These are phyloP conservation scores for Cephalotes varians DNA, from an alignment of 2,888 invertebrate genomes.

Conservation along the genomic window DNA sequence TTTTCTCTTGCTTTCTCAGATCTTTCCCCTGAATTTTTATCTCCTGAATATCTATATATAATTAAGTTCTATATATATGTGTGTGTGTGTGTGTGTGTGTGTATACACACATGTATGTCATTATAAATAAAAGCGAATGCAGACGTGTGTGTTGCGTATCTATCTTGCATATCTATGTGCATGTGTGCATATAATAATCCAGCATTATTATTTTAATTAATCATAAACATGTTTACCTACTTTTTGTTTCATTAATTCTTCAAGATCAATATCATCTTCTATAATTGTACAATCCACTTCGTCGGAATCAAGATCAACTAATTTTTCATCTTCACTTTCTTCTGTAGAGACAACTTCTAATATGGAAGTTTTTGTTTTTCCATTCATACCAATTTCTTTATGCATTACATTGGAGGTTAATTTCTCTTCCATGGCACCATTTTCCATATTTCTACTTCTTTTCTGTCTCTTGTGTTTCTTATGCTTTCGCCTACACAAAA, in stretches of 20 bases:
- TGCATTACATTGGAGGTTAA: slow-evolving; percentile 69
- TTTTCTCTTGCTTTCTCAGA: background rate
- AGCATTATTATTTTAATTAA: background rate
- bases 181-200: background rate
- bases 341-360: slow-evolving; percentile 83
- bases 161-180: too few relatives aligned
- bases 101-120: too few relatives aligned
- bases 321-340: slow-evolving; percentile 84
- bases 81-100: too few relatives aligned
- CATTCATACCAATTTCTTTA: slow-evolving; percentile 80
- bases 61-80: too few relatives aligned
- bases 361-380: slow-evolving; percentile 79
- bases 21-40: too few relatives aligned
- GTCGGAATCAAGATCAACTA: slow-evolving; percentile 84
- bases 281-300: slow-evolving; percentile 91
- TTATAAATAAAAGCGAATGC: too few relatives aligned
- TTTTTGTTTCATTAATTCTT: slow-evolving; percentile 96
- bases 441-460: slow-evolving; percentile 80
- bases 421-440: slow-evolving; percentile 80
- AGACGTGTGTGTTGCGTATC: too few relatives aligned
- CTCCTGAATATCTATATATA: too few relatives aligned
- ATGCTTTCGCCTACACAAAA: slow-evolving; percentile 80
- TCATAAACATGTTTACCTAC: slow-evolving; percentile 85
- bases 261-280: slow-evolving; percentile 94
- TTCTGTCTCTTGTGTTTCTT: slow-evolving; percentile 83